Base-by-base conservation (phyloP, 1,140 invertebrate genomes). In the Hesperophylax magnus region DNA sequence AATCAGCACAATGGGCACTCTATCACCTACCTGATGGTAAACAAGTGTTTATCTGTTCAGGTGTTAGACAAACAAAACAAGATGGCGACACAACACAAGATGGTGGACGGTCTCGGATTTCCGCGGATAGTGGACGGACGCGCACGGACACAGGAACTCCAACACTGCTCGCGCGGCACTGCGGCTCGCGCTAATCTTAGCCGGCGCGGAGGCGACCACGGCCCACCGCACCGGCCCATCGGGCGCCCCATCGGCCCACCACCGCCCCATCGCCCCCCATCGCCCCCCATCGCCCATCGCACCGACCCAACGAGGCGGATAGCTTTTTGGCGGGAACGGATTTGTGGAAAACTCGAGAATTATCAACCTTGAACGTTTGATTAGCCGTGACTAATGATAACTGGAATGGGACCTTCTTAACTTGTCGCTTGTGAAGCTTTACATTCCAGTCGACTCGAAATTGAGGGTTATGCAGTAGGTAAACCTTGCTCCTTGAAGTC, bases 91-190 rank as follows among this genome's bases (percentile, higher is more conserved):
- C 67, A 53, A 67, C 53, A 54, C 60, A 27, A 47, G 60, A 52
- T 53, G 76, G 60, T 9, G 54, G 56, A 61, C 52, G 63, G 77
- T 20, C 52, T 79, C 78, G 78, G 69, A 52, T 79, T 79, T 79
- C 78, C 58, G 71, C 61, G 71, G 71, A 27, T 17, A 58, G 61
- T 22, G 31, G 39, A 34, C 22, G 69, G 17, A 47, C 71, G 71
- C 56, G 65, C 67, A 47, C 71, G 18, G 56, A 47, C 39, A 47
- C 39, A 47, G 78, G 78, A 17, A 52, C 82, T 83, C 78, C 39
- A 71, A 77, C 82, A 79, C 82, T 81, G 82, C 77, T 63, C 63
- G 80, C 80, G 80, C 80, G 77, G 77, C 77, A 84, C 82, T 84
- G 56, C 76, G 24, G 67, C 58, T 60, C 75, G 63, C 58, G 81